A percentile compares a stretch with the other conserved stretches of the same genome.
phyloP scores from a whole-genome alignment of 1,140 invertebrate species.

The Procambarus clarkii region DNA sequence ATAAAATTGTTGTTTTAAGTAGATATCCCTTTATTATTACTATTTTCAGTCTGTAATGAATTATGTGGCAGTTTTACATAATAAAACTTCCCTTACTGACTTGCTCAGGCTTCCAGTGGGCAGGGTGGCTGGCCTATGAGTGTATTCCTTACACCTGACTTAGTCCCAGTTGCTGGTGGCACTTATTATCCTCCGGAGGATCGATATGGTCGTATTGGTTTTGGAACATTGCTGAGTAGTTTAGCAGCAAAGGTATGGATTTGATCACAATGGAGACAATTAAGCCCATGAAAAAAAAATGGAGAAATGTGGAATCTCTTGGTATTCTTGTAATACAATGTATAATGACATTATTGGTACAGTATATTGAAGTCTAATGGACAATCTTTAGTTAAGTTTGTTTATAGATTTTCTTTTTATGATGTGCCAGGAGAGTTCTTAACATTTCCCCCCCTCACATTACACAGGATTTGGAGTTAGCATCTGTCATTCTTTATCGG shows the following conservation, averaged over 20 bases:
- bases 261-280: not conserved
- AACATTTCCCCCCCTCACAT: not conserved
- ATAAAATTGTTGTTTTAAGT: no score
- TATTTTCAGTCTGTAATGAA: no score
- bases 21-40: no score
- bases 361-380: not conserved
- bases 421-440: not conserved
- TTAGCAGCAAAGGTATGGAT: conserved; percentile 31
- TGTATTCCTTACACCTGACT: conserved; percentile 92
- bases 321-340: not conserved
- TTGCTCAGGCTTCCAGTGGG: conserved; percentile 54
- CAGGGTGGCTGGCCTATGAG: conserved; percentile 95
- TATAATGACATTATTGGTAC: no score
- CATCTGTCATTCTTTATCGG: not conserved
- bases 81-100: not conserved
- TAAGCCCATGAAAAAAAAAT: not conserved
- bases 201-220: conserved; percentile 72
- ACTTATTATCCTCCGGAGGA: conserved; percentile 89
- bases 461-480: not conserved
- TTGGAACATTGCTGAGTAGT: conserved; percentile 40
- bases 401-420: not conserved
- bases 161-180: conserved; percentile 90
- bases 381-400: not conserved
- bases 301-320: not conserved
- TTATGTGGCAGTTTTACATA: not conserved